These are phyloP conservation scores for Lymantria dispar DNA, from an alignment of 2,888 invertebrate species.

Conservation along the genomic window DNA sequence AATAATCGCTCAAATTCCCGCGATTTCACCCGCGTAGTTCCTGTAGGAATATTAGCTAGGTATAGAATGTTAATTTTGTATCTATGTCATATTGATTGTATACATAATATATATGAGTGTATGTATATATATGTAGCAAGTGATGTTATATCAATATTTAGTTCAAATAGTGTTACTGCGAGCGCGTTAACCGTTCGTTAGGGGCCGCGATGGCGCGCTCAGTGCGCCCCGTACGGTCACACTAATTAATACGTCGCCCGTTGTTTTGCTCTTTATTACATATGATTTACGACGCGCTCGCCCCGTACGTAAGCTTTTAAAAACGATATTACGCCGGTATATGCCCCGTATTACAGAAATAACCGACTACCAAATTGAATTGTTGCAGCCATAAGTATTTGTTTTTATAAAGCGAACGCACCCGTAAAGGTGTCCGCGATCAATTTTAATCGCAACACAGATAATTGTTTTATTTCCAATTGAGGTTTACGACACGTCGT, in stretches of 20 bases:
- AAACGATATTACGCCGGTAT: slow-evolving; percentile 62
- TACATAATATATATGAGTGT: too few species aligned
- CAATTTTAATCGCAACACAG: slow-evolving; percentile 46
- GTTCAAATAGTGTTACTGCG: slow-evolving; percentile 15
- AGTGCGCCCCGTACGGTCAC: slow-evolving; percentile 18
- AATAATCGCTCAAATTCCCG: too few species aligned
- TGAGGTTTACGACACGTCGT: slow-evolving; percentile 29
- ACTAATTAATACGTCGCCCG: slow-evolving; percentile 68
- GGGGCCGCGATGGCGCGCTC: background rate
- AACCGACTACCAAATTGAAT: slow-evolving; percentile 64
- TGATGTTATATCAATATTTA: too few species aligned
- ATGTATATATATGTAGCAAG: too few species aligned
- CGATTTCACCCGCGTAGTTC: too few species aligned
- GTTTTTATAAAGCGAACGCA: slow-evolving; percentile 52
- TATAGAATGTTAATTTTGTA: too few species aligned
- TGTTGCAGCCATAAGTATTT: slow-evolving; percentile 59
- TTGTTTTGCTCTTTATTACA: slow-evolving; percentile 70
- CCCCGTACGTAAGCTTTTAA: slow-evolving; percentile 51
- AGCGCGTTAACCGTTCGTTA: slow-evolving; percentile 3
- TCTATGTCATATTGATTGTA: too few species aligned
- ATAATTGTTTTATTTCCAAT: slow-evolving; percentile 45
- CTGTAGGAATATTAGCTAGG: too few species aligned
- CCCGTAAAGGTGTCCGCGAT: slow-evolving; percentile 54
- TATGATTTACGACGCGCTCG: slow-evolving; percentile 59
- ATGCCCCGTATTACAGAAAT: slow-evolving; percentile 48